A percentile compares a stretch with the other conserved stretches of the same genome.
phyloP scores from a whole-genome alignment of 2,888 invertebrate genomes.

The Acleris laterana region DNA sequence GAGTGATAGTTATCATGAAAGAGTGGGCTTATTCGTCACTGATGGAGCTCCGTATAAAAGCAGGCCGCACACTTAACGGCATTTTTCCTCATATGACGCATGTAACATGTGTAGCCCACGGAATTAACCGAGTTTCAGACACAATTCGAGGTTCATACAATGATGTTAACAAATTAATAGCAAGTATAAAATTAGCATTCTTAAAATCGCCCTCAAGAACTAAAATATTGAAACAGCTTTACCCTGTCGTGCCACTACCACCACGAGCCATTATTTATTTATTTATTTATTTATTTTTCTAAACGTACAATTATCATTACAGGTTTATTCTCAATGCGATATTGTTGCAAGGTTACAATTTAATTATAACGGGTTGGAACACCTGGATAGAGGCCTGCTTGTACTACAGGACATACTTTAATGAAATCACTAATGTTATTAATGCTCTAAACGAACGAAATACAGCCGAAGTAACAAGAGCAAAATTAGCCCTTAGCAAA shows the following conservation, averaged over 20 bases:
- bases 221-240: conserved; percentile 8
- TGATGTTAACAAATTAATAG: conserved; percentile 9
- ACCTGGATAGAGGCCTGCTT: conserved; percentile 10
- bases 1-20: too few species aligned
- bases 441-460: background rate
- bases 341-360: too few species aligned
- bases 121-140: conserved; percentile 3
- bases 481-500: conserved; percentile 6
- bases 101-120: conserved; percentile 7
- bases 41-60: too few species aligned
- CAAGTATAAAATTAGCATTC: conserved; percentile 9
- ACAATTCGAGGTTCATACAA: conserved; percentile 3
- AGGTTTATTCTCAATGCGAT: too few species aligned
- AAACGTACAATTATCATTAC: too few species aligned
- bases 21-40: too few species aligned
- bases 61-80: too few species aligned
- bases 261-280: too few species aligned
- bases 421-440: conserved; percentile 3
- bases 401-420: conserved; percentile 13
- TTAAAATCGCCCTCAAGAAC: conserved; percentile 2
- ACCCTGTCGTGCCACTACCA: conserved; percentile 12
- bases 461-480: background rate
- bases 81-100: too few species aligned
- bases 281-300: too few species aligned
- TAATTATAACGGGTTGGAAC: conserved; percentile 3